Percentiles rank a stretch among this genome's conserved stretches.
These are phyloP conservation scores for Nyctalus aviator DNA, from an alignment of 2,797 vertebrate genomes.

Conservation along the genomic window DNA sequence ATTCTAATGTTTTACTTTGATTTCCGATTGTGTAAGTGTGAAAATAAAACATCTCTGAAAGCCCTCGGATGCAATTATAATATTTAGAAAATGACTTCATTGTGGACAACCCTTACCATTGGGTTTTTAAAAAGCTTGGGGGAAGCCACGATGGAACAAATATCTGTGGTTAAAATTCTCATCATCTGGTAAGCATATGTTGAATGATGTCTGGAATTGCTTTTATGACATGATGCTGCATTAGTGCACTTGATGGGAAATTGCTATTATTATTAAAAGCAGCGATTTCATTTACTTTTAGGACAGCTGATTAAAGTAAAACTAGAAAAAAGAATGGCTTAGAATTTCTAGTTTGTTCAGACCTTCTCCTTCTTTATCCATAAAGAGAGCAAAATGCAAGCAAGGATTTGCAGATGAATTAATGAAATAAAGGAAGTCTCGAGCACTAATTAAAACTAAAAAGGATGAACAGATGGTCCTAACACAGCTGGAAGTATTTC, in stretches of 20 bases:
- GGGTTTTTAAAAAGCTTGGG: slow-evolving; percentile 8
- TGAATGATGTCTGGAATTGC: slow-evolving; percentile 59
- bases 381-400: slow-evolving; percentile 54
- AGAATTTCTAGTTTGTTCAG: slow-evolving; percentile 45
- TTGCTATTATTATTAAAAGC: slow-evolving; percentile 65
- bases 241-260: slow-evolving; percentile 50
- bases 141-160: slow-evolving; percentile 31
- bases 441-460: slow-evolving; percentile 87
- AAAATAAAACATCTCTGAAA: slow-evolving; percentile 55
- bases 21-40: slow-evolving; percentile 16
- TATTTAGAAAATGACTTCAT: slow-evolving; percentile 61
- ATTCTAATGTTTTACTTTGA: not conserved
- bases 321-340: slow-evolving; percentile 17
- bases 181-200: slow-evolving; percentile 71
- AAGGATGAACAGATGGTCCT: slow-evolving; percentile 89
- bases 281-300: slow-evolving; percentile 61
- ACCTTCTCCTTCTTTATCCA: slow-evolving; percentile 63
- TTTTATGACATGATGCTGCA: slow-evolving; percentile 44
- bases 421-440: slow-evolving; percentile 86
- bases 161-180: slow-evolving; percentile 61
- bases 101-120: slow-evolving; percentile 39
- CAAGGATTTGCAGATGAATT: slow-evolving; percentile 78
- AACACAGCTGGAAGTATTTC: slow-evolving; percentile 84
- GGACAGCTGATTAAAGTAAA: slow-evolving; percentile 62
- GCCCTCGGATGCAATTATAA: slow-evolving; percentile 52